A percentile compares a stretch with the other conserved stretches of the same genome.
Evolutionary conservation across 2,797 vertebrate genomes (phyloP).

Genomic region (Momotus momota): DNA sequence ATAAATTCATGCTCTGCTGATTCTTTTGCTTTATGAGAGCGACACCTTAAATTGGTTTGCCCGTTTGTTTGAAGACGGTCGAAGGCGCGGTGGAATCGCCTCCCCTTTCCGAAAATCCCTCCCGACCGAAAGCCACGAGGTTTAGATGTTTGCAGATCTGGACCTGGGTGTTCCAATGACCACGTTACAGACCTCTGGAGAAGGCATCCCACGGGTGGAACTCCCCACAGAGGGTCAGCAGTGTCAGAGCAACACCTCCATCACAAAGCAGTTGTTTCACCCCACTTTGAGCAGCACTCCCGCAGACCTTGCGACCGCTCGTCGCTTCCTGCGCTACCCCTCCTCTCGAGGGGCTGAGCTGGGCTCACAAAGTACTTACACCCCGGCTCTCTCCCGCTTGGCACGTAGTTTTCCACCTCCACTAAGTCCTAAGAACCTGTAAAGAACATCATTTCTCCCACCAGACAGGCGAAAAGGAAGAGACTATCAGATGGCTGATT

Average conservation of each 20-base stretch:
- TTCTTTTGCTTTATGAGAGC: background rate
- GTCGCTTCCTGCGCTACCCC: background rate
- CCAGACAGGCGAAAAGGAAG: background rate
- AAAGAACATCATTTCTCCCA: background rate
- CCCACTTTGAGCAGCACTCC: background rate
- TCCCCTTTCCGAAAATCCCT: rapidly evolving
- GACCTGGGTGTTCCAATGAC: rapidly evolving
- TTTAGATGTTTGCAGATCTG: background rate
- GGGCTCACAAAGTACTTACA: background rate
- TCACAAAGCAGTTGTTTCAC: background rate
- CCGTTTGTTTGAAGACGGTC: background rate
- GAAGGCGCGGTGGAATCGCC: background rate
- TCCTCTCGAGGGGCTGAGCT: background rate
- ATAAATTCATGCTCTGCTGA: background rate
- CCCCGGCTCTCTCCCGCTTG: background rate
- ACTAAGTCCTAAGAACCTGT: background rate
- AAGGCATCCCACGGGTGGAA: background rate
- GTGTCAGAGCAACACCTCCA: background rate
- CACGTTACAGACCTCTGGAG: rapidly evolving
- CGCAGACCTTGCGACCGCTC: background rate
- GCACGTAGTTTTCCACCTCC: background rate
- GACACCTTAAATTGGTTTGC: background rate
- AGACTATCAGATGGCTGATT: background rate
- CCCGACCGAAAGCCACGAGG: rapidly evolving
- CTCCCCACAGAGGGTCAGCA: background rate